A percentile compares a stretch with the other conserved stretches of the same genome.
Evolutionary conservation across 2,113 vertebrate genomes (phyloP).

Genomic region (Pachyramphus minor): DNA sequence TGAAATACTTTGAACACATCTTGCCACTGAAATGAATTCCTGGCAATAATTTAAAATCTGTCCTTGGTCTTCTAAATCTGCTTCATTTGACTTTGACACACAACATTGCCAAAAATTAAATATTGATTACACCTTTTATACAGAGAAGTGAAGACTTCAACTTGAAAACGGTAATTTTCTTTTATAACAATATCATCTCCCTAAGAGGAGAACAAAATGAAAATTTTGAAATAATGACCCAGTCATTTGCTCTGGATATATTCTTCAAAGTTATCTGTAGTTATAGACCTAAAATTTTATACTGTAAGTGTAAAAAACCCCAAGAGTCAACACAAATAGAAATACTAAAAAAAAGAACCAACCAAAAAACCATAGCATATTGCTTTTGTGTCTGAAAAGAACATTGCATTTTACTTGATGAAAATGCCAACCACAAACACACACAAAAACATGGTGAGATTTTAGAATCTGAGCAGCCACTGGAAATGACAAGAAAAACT

Average conservation of each 20-base stretch:
- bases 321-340: not conserved
- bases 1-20: not conserved
- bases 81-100: not conserved
- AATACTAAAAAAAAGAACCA: not conserved
- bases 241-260: not conserved
- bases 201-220: not conserved
- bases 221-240: not conserved
- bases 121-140: not conserved
- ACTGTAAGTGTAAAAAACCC: not conserved
- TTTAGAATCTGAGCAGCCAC: not conserved
- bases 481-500: not conserved
- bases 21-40: constrained; percentile 5
- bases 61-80: not conserved
- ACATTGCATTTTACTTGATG: not conserved
- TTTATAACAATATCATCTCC: not conserved
- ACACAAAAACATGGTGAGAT: not conserved
- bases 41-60: not conserved
- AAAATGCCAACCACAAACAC: not conserved
- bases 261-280: not conserved
- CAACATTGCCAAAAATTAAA: not conserved
- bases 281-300: not conserved
- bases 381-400: not conserved
- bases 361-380: not conserved
- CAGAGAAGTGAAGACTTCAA: not conserved
- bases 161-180: constrained; percentile 37